Evolutionary conservation across 2,797 vertebrate species (phyloP), one percentile per base, ranked within the genome.

Genomic region (Fistularia tabacaria): DNA sequence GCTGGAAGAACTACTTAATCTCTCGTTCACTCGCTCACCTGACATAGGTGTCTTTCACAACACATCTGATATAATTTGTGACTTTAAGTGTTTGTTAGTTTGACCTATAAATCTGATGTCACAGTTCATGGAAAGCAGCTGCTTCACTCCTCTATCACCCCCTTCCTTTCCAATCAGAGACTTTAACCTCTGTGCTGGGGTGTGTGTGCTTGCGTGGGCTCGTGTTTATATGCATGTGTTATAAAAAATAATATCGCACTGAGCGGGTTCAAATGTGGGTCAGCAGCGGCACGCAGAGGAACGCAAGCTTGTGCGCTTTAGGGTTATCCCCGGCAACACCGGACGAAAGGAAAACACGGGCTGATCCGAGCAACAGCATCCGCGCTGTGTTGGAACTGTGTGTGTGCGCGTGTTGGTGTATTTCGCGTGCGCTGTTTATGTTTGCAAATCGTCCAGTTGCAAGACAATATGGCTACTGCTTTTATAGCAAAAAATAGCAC

Each of bases 181-280:
- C 80, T 85, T 84, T 85, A 81, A 84, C 85, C 46, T 38, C 49
- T 39, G 25, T 39, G 47, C 39, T 46, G 69, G 1, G 11, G 7
- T 7, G 14, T 10, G 68, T 74, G 62, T 46, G 51, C 37, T 49
- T 54, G 51, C 41, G 45, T 61, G 5, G 8, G 9, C 7, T n/a
- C 8, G 69, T 72, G 14, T 9, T 58, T 46, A 49, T 39, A 47
- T 55, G 57, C 42, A 54, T 60, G 72, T 74, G 72, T 74, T 82
- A 76, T 87, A 88, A 86, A 87, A 55, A 88, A 88, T 81, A 71
- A 82, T 82, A 87, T 88, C 83, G 84, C 71, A 76, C 13, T 76
- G 66, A 39, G 66, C 42, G 89, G 87, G 94, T 94, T 95, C 93
- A 96, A 91, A 80, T 89, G 13, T 64, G 73, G 93, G 94, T 94